These are phyloP conservation scores for Balaeniceps rex DNA, from an alignment of 2,113 vertebrate species.

Conservation along the genomic window DNA sequence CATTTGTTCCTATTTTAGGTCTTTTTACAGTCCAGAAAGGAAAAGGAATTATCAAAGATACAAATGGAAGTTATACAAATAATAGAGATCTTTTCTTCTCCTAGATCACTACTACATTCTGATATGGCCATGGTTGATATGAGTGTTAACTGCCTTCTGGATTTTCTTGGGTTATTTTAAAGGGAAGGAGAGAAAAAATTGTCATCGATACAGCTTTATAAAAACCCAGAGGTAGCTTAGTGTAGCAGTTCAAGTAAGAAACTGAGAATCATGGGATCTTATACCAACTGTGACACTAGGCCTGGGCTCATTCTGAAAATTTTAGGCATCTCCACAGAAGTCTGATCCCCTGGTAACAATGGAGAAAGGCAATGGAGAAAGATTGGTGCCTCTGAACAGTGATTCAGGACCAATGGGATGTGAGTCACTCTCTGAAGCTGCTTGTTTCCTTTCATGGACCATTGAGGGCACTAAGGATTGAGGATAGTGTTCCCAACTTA, in stretches of 20 bases:
- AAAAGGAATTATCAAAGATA: not conserved
- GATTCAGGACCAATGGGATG: fast-evolving
- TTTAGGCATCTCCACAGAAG: not conserved
- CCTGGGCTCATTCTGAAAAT: not conserved
- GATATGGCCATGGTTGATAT: not conserved
- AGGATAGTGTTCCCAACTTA: not conserved
- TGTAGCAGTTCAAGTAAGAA: not conserved
- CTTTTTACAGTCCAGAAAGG: not conserved
- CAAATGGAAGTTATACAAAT: not conserved
- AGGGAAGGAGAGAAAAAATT: not conserved
- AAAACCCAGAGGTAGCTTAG: not conserved
- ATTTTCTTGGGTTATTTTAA: not conserved
- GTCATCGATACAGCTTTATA: not conserved
- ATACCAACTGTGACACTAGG: not conserved
- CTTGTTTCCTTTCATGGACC: not conserved
- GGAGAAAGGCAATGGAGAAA: not conserved
- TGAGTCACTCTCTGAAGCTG: not conserved
- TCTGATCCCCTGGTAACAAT: not conserved
- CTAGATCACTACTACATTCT: not conserved
- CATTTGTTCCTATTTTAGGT: not conserved
- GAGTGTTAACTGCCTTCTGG: not conserved
- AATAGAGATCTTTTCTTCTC: not conserved
- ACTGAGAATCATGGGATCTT: not conserved
- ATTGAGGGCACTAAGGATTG: not conserved
- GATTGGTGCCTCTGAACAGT: not conserved